phyloP scores from a whole-genome alignment of 2,113 vertebrate species.

The Hiodon alosoides region DNA sequence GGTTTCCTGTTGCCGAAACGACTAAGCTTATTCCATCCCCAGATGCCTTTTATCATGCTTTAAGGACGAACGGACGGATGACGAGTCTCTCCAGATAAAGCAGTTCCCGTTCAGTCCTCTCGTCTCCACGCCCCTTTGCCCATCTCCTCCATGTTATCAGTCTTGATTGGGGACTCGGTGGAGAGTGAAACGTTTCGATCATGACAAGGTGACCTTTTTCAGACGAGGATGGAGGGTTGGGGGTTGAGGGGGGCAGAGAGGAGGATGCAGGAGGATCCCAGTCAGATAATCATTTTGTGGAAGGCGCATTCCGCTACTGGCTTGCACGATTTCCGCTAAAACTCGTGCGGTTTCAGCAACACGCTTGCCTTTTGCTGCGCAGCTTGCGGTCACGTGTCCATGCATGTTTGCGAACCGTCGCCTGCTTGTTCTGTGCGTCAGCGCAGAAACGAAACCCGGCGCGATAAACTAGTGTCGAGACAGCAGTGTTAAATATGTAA shows the following conservation, averaged over 20 bases:
- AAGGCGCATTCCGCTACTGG: neutral
- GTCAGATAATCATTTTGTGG: too few relatives aligned
- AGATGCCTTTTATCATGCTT: slow-evolving; percentile 4
- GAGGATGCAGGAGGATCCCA: too few relatives aligned
- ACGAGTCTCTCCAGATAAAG: slow-evolving; percentile 19
- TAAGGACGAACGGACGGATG: slow-evolving; percentile 6
- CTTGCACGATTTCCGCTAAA: neutral
- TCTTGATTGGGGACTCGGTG: slow-evolving; percentile 15
- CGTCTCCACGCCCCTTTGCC: slow-evolving; percentile 15
- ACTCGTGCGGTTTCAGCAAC: neutral
- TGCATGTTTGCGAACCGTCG: neutral
- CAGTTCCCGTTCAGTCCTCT: slow-evolving; percentile 11
- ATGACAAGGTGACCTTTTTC: slow-evolving; percentile 29
- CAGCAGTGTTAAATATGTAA: too few relatives aligned
- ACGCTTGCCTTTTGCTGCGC: too few relatives aligned
- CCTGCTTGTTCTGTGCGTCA: neutral
- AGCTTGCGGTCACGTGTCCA: neutral
- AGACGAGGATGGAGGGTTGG: neutral
- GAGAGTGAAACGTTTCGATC: slow-evolving; percentile 21
- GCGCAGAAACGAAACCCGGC: too few relatives aligned
- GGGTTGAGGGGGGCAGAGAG: neutral
- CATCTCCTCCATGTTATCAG: slow-evolving; percentile 11
- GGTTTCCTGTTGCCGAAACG: too few relatives aligned
- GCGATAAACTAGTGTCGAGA: too few relatives aligned
- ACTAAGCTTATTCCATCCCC: slow-evolving; percentile 7